phyloP scores from a whole-genome alignment of 2,113 vertebrate genomes.

The Sylvietta virens region DNA sequence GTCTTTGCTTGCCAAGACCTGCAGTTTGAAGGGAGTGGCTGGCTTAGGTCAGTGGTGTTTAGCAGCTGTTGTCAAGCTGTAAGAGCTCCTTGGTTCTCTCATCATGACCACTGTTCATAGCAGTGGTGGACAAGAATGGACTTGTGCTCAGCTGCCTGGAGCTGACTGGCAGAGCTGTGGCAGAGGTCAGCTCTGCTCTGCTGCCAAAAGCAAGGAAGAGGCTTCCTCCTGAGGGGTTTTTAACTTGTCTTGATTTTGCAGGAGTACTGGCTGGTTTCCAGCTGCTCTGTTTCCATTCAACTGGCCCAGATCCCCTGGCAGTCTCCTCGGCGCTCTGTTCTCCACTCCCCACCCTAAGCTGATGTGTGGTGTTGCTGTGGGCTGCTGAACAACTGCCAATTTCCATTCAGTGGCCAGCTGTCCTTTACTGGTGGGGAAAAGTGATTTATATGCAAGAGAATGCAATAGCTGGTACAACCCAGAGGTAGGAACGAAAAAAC shows the following conservation, averaged over 20 bases:
- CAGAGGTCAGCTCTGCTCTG: background rate
- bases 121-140: background rate
- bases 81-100: background rate
- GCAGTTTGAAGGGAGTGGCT: background rate
- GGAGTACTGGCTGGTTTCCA: background rate
- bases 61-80: background rate
- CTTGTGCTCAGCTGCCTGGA: background rate
- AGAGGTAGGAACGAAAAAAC: background rate
- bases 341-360: background rate
- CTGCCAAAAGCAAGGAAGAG: background rate
- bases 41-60: background rate
- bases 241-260: background rate
- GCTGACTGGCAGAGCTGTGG: background rate
- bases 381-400: conserved; percentile 25
- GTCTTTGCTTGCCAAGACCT: background rate
- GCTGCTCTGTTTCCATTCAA: background rate
- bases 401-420: conserved; percentile 35
- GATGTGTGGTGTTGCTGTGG: background rate
- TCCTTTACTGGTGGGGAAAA: conserved; percentile 16
- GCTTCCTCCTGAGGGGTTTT: background rate
- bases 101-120: background rate
- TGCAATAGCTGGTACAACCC: background rate
- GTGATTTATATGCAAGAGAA: conserved; percentile 21
- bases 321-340: background rate
- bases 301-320: conserved; percentile 19